These are phyloP conservation scores for Pecten maximus DNA, from an alignment of 2,888 invertebrate species.

Conservation along the genomic window DNA sequence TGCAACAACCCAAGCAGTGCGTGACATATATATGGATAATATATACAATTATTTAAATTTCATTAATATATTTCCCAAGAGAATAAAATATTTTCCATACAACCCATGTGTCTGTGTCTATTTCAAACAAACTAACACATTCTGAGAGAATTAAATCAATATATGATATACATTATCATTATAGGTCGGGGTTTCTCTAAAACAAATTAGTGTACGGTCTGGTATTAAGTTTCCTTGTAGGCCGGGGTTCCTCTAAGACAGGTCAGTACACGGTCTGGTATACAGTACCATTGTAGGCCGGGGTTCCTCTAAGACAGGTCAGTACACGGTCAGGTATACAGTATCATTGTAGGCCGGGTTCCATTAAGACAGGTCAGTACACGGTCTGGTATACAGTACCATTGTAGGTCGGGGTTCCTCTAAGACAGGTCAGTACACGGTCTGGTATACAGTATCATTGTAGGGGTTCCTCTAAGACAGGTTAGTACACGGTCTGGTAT, in stretches of 20 bases:
- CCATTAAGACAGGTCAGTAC: no score
- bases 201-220: neutral
- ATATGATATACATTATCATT: neutral
- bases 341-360: no score
- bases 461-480: neutral
- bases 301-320: no score
- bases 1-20: neutral
- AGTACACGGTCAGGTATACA: no score
- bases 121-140: neutral
- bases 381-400: no score
- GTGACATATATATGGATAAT: neutral
- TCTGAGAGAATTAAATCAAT: neutral
- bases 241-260: no score
- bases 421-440: no score
- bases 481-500: neutral
- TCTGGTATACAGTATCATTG: neutral
- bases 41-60: neutral
- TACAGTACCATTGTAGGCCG: no score
- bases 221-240: no score
- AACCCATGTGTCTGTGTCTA: neutral
- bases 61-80: neutral
- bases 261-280: no score
- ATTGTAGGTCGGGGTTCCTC: no score
- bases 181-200: neutral
- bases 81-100: constrained; percentile 17